Conservation (phyloP, 2,888 invertebrate genomes). For the Epistrophe grossulariae region DNA sequence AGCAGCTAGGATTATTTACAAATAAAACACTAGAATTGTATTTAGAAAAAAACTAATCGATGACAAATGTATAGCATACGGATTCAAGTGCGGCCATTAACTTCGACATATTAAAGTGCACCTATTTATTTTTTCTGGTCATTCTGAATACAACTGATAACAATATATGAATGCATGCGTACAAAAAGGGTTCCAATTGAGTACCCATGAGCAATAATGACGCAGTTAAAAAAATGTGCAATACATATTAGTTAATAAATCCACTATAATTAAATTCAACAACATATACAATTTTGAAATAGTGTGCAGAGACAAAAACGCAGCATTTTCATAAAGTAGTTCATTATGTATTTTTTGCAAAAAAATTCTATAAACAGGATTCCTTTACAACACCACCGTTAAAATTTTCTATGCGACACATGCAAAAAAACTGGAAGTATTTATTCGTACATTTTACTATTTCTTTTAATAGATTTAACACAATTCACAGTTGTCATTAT, state of each 20-base stretch:
- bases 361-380: too few relatives aligned
- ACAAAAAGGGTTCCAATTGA: constrained; percentile 36
- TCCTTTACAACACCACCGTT: too few relatives aligned
- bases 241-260: too few relatives aligned
- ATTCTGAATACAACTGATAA: neutral
- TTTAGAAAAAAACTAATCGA: neutral
- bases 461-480: too few relatives aligned
- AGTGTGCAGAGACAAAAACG: neutral
- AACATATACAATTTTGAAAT: neutral
- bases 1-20: constrained; percentile 9
- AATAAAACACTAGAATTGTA: constrained; percentile 20
- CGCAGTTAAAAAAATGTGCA: neutral
- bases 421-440: too few relatives aligned
- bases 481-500: too few relatives aligned
- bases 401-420: too few relatives aligned
- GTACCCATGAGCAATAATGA: neutral
- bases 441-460: too few relatives aligned
- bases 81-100: constrained; percentile 49
- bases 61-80: constrained; percentile 28
- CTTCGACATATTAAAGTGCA: neutral
- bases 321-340: neutral
- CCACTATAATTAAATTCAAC: neutral
- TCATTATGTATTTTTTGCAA: too few relatives aligned
- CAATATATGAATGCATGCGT: neutral
- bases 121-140: neutral